A percentile compares a stretch with the other conserved stretches of the same genome.
phyloP scores from a whole-genome alignment of 64 coral and sea anemone species.

The Astreopora myriophthalma region DNA sequence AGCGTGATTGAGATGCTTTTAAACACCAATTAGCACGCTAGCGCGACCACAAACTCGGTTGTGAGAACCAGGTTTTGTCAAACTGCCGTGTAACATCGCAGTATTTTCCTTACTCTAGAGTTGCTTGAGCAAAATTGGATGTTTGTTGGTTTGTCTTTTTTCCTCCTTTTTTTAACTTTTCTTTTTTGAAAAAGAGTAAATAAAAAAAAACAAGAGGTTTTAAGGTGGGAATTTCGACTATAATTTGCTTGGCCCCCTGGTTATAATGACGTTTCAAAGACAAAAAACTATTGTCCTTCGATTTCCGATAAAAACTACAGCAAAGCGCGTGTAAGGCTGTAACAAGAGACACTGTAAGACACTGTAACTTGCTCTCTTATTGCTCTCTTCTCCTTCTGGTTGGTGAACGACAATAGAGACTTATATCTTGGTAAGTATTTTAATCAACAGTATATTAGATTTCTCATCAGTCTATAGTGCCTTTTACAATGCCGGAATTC shows the following conservation, averaged over 20 bases:
- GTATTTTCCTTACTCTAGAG: not conserved
- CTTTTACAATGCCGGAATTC: too few species aligned
- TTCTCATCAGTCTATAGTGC: too few species aligned
- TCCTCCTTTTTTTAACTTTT: not conserved
- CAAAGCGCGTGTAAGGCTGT: not conserved
- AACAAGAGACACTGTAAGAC: not conserved
- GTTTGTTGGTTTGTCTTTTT: too few species aligned
- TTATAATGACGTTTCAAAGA: conserved; percentile 1
- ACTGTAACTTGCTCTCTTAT: not conserved
- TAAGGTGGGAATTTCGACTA: not conserved
- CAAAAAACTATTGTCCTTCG: not conserved
- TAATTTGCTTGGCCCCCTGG: not conserved
- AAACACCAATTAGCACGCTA: not conserved
- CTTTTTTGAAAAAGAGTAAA: not conserved
- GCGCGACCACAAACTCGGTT: not conserved
- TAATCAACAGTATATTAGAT: too few species aligned
- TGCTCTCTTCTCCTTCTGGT: not conserved
- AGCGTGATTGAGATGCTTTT: not conserved
- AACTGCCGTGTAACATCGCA: not conserved
- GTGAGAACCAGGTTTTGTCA: not conserved
- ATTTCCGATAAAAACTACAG: not conserved
- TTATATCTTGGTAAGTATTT: not conserved
- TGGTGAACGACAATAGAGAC: not conserved
- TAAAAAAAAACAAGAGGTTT: not conserved
- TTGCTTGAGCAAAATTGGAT: too few species aligned